Conservation (phyloP, 2,797 vertebrate species). For the Tadarida brasiliensis region DNA sequence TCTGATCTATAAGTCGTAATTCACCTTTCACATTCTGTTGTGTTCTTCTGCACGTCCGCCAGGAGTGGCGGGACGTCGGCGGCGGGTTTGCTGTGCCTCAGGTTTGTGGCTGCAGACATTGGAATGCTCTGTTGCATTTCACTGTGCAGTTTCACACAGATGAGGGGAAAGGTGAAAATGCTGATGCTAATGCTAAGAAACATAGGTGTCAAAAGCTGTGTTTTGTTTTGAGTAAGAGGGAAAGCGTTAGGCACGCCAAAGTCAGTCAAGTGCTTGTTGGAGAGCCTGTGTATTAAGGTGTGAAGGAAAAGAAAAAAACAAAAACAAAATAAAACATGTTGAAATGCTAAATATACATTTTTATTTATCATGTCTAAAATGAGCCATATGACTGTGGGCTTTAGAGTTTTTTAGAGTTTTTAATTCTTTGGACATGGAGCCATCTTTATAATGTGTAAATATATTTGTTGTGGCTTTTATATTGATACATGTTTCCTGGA, state of each 20-base stretch:
- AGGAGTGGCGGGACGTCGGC: not conserved
- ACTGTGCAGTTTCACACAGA: not conserved
- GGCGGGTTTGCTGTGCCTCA: not conserved
- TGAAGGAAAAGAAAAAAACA: not conserved
- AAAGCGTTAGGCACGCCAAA: not conserved
- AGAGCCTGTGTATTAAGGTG: not conserved
- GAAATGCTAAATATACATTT: not conserved
- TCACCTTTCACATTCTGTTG: not conserved
- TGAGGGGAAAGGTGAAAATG: not conserved
- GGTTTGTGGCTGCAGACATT: not conserved
- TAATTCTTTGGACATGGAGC: not conserved
- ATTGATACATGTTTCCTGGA: not conserved
- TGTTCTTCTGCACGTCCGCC: not conserved
- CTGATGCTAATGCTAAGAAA: not conserved
- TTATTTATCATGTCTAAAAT: not conserved
- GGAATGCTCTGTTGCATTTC: not conserved
- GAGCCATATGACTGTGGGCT: not conserved
- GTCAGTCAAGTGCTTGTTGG: not conserved
- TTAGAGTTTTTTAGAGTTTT: conserved; percentile 44
- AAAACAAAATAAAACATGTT: too few relatives aligned
- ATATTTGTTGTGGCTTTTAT: conserved; percentile 6
- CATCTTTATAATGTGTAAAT: not conserved
- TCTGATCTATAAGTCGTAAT: not conserved
- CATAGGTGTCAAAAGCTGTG: not conserved
- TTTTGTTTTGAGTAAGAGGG: conserved; percentile 3